These are phyloP conservation scores for Hypomecis atomaria DNA, from an alignment of 2,888 invertebrate genomes.

Conservation along the genomic window DNA sequence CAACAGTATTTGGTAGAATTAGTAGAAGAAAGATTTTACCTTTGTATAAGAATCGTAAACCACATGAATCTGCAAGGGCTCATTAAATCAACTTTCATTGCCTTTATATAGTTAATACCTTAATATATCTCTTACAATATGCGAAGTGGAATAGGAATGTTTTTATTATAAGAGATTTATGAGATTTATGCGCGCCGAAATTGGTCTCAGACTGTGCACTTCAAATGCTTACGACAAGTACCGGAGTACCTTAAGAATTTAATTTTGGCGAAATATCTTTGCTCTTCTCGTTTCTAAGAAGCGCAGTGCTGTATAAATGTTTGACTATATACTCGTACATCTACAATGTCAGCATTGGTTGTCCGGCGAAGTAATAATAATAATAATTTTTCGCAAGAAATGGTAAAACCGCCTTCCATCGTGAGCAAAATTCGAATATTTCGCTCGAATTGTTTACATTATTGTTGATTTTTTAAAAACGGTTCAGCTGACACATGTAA, in stretches of 20 bases:
- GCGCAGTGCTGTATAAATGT: background rate
- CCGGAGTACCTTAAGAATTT: slow-evolving; percentile 56
- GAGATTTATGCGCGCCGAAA: slow-evolving; percentile 55
- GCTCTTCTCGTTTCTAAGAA: slow-evolving; percentile 32
- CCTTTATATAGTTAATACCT: slow-evolving; percentile 43
- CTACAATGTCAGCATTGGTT: background rate
- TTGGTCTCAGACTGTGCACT: slow-evolving; percentile 57
- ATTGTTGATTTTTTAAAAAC: no score
- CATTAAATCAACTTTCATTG: slow-evolving; percentile 22
- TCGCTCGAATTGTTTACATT: no score
- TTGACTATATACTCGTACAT: background rate
- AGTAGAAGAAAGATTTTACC: no score
- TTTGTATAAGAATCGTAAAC: no score
- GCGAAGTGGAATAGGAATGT: slow-evolving; percentile 53
- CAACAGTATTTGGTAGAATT: no score
- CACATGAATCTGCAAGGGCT: background rate
- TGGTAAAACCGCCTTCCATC: no score
- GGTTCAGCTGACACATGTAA: no score
- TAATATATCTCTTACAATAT: slow-evolving; percentile 49
- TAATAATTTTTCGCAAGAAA: no score
- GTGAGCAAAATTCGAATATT: no score
- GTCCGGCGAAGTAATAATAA: no score
- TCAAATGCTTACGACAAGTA: slow-evolving; percentile 59
- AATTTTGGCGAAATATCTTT: slow-evolving; percentile 58
- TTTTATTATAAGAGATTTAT: slow-evolving; percentile 61